Evolutionary conservation across 2,888 invertebrate species (phyloP), one percentile per base, ranked within the genome.

Genomic region (Tetanocera ferruginea): DNA sequence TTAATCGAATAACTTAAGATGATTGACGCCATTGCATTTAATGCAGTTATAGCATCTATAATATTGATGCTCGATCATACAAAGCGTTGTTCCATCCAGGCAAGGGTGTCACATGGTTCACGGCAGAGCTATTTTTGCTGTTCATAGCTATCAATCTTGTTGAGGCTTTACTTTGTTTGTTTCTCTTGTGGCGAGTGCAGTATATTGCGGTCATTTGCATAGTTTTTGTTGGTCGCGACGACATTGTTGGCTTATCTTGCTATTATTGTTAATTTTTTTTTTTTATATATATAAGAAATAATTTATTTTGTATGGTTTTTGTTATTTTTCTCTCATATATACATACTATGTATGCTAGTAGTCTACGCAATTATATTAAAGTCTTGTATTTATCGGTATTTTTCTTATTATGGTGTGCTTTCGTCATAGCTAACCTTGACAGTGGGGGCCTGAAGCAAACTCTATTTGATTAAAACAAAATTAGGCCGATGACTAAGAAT

Each of bases 21-120:
- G 43, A 43, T 43, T 43, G 43, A 43, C 43, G 43, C 43, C 14
- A 14, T 6, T 43, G 43, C 43, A 43, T 43, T 11, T 43, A 11
- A 43, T 43, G 43, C 43, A 43, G 11, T 43, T 43, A 43, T 2
- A 23, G 19, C 37, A 37, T 19, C 37, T 4, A 37, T n/a, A 25
- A 25, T 14, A 8, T n/a, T n/a, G n/a, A n/a, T n/a, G n/a, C n/a
- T n/a, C 43, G 51, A 51, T 60, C 57, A 28, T 72, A 23, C 57
- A 19, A 8, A 23, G 14, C 25, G 0, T 17, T 57, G 23, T 17
- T n/a, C 4, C 34, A 25, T 49, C 34, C 19, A 25, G 19, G 52
- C 19, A 25, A 31, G 52, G 74, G 74, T 74, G 51, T 74, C 31
- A 19, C 64, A 64, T 52, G 74, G 74, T 74, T 74, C 74, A 74